Percentiles rank a stretch among this genome's conserved stretches.
These are phyloP conservation scores for Phalacrocorax carbo DNA, from an alignment of 2,113 vertebrate genomes.

Conservation along the genomic window DNA sequence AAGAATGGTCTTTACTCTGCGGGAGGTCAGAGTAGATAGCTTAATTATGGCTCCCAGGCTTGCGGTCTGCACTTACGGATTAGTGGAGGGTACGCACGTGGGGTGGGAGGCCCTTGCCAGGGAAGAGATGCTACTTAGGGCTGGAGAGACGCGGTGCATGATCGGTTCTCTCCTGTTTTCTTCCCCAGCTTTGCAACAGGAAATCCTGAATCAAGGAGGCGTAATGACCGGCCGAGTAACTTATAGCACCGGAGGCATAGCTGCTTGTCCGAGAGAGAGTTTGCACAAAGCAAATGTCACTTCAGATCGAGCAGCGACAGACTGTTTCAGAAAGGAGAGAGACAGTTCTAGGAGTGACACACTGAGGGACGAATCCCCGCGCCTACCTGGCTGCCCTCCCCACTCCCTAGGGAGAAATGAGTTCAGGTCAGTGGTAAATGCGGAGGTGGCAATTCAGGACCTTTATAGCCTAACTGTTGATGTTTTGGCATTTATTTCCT, in stretches of 20 bases:
- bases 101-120: not conserved
- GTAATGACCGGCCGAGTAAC: not conserved
- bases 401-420: not conserved
- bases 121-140: not conserved
- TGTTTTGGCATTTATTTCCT: not conserved
- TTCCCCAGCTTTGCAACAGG: not conserved
- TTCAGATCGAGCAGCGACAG: not conserved
- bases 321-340: not conserved
- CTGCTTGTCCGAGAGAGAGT: not conserved
- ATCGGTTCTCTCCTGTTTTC: not conserved
- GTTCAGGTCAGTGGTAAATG: not conserved
- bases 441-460: not conserved
- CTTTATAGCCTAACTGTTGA: not conserved
- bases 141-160: not conserved
- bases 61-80: not conserved
- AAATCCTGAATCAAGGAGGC: not conserved
- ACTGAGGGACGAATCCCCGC: not conserved
- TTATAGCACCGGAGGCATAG: not conserved
- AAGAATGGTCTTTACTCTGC: not conserved
- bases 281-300: not conserved
- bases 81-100: not conserved
- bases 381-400: not conserved
- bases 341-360: not conserved
- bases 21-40: not conserved
- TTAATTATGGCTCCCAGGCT: not conserved